Evolutionary conservation across 2,113 vertebrate species (phyloP), one percentile per base, ranked within the genome.

Genomic region (Lepus europaeus): DNA sequence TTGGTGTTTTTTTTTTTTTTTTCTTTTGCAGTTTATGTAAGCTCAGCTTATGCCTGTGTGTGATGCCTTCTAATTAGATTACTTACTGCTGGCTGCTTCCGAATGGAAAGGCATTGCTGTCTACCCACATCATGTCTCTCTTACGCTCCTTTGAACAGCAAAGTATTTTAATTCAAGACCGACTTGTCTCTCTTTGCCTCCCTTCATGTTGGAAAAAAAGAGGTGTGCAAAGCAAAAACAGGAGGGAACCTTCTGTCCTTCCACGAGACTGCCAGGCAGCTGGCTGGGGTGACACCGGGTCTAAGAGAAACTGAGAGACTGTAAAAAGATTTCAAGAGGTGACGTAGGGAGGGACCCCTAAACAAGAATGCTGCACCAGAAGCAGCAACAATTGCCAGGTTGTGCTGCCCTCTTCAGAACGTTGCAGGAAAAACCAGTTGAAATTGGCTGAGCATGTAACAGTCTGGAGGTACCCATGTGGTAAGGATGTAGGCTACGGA

Each of bases 371-470:
- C 3, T 2, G 13, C 4, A 0, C 45, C 36, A 59, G 51, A 27
- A 23, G 20, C 16, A n/a, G 51, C 27, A 90, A 95, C 31, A 92
- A 95, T 64, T 61, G 16, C 39, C 92, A 51, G 92, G 59, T 72
- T 79, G 86, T 92, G 74, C 88, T 97, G 95, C 90, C 92, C 92
- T 92, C 95, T 95, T 87, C 88, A 97, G 96, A 92, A 76, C 9
- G 36, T 86, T 27, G 64, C 36, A 36, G 69, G 39, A 14, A 82
- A 70, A 87, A 79, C 56, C 33, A 5, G 45, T 87, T 72, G 74
- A 87, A 91, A 89, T 17, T 1, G 22, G 53, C 16, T 22, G 5
- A 64, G 33, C 22, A 39, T 31, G 78, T 36, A 70, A 14, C 87
- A 83, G 16, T 61, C 14, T 68, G 22, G 29, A 27, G 29, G 23